These are phyloP conservation scores for Scatophagus argus DNA, from an alignment of 2,113 vertebrate species.

Conservation along the genomic window DNA sequence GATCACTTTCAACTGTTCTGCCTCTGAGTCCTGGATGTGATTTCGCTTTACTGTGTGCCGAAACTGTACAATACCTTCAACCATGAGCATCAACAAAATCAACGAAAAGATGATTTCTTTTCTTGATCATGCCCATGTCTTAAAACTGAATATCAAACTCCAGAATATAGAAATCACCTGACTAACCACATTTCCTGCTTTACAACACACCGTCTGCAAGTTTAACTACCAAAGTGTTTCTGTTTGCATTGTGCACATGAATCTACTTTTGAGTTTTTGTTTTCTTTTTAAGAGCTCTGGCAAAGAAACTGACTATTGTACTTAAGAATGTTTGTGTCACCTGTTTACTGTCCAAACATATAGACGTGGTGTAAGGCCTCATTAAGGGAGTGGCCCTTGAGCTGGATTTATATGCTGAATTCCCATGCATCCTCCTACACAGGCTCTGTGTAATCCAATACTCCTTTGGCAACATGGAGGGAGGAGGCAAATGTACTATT, in stretches of 20 bases:
- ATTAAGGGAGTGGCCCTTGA: neutral
- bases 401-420: constrained; percentile 5
- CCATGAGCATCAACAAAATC: neutral
- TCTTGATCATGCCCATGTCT: neutral
- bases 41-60: neutral
- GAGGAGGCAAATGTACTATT: neutral
- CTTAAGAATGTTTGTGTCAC: neutral
- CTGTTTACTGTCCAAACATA: neutral
- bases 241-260: neutral
- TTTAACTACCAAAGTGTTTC: no score
- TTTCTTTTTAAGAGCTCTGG: no score
- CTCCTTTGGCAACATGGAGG: neutral
- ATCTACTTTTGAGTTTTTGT: no score
- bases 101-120: neutral
- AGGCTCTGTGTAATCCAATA: constrained; percentile 7
- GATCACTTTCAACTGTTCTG: neutral
- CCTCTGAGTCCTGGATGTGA: no score
- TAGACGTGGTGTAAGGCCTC: neutral
- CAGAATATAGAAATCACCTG: neutral
- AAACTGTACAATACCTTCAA: neutral
- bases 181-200: neutral
- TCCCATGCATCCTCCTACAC: neutral
- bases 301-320: neutral
- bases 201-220: neutral
- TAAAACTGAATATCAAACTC: neutral